Conservation (phyloP, 2,888 invertebrate genomes). For the Morpho helenor region DNA sequence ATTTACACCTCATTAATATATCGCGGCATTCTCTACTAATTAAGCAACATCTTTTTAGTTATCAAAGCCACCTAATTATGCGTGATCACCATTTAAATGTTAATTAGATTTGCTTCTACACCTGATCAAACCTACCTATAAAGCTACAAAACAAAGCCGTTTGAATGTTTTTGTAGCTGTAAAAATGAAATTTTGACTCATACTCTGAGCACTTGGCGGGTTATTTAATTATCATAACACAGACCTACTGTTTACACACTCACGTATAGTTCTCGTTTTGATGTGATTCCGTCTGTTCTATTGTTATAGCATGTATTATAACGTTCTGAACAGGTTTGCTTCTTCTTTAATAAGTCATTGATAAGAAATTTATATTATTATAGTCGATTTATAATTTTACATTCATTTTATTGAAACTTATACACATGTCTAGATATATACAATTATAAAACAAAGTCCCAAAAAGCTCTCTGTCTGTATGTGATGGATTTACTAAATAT, state of each 20-base stretch:
- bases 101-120: slow-evolving; percentile 71
- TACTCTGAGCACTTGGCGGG: background rate
- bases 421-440: too few species aligned
- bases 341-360: too few species aligned
- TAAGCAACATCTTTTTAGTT: slow-evolving; percentile 62
- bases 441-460: too few species aligned
- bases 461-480: too few species aligned
- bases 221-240: slow-evolving; percentile 13
- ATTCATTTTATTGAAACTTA: too few species aligned
- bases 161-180: slow-evolving; percentile 19
- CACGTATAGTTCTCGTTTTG: slow-evolving; percentile 2
- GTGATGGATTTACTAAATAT: too few species aligned
- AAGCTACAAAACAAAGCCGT: slow-evolving; percentile 39
- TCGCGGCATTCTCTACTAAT: slow-evolving; percentile 66
- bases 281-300: slow-evolving; percentile 2
- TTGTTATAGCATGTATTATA: background rate
- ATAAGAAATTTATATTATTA: too few species aligned
- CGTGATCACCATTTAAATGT: slow-evolving; percentile 77
- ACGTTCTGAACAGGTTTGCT: too few species aligned
- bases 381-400: too few species aligned
- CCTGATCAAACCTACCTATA: slow-evolving; percentile 60
- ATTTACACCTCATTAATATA: slow-evolving; percentile 55
- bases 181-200: slow-evolving; percentile 7
- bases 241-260: slow-evolving; percentile 5
- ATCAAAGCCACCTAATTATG: slow-evolving; percentile 71